Evolutionary conservation across 2,797 vertebrate genomes (phyloP), one percentile per base, ranked within the genome.

Genomic region (Ispidina picta): DNA sequence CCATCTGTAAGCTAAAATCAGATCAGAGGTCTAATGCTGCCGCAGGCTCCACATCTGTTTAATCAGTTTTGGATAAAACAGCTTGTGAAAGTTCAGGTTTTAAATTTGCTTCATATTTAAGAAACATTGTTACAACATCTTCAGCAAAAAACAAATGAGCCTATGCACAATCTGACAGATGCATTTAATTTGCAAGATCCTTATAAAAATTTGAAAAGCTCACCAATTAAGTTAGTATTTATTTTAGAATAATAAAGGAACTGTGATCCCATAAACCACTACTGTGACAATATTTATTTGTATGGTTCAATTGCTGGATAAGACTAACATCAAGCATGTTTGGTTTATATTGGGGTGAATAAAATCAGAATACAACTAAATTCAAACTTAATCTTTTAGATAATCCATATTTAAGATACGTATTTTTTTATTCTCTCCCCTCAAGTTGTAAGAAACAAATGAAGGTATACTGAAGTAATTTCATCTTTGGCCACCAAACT

Each of bases 21-120:
- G 95, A 97, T 97, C 96, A 97, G 96, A 97, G 97, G 96, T 97
- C 97, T 97, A 96, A 96, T 82, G 89, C 92, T 97, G 97, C 95
- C 97, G 87, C 92, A 95, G 96, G 97, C 96, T 92, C 93, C 95
- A 97, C 96, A 97, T 97, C 97, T 98, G 97, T 96, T 97, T 97
- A 96, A 96, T 96, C 92, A 94, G 93, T 95, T 97, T 97, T 94
- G 69, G 92, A 96, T 92, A 95, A 68, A 96, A 92, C 90, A 97
- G 95, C 96, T 96, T 97, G 96, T 79, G 89, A 88, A 97, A 97
- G 94, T 97, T 97, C 95, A 95, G 92, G 79, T 93, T 97, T 97
- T 93, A 96, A 94, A 96, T 96, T 92, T 97, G 88, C 94, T 93
- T 95, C 86, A 72, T 95, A 94, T 92, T 96, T 95, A 96, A 96